phyloP scores from a whole-genome alignment of 2,113 vertebrate species.

The Genyomyrus donnyi region DNA sequence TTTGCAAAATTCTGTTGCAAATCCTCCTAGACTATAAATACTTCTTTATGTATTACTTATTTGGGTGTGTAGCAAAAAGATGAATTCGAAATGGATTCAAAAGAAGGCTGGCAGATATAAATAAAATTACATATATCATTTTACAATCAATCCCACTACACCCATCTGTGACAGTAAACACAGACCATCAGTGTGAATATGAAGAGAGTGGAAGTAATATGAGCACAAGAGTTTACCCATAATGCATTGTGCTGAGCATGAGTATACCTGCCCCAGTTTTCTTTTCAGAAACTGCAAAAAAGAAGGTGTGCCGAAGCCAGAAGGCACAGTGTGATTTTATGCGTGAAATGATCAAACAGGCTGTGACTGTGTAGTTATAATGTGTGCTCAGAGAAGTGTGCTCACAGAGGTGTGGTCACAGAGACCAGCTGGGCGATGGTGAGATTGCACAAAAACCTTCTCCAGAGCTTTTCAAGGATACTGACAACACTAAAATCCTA shows the following conservation, averaged over 20 bases:
- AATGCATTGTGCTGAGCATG: background rate
- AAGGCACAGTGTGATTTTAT: background rate
- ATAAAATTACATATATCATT: background rate
- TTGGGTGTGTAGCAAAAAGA: background rate
- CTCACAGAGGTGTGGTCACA: too few relatives aligned
- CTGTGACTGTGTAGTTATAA: background rate
- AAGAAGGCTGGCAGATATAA: background rate
- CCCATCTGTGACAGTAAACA: background rate
- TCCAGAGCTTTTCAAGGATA: background rate
- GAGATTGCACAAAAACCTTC: background rate
- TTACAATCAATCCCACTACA: background rate
- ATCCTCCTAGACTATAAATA: background rate
- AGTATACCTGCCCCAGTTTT: background rate
- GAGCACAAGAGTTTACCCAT: background rate
- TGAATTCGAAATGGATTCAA: background rate
- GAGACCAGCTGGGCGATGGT: background rate
- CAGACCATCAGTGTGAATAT: background rate
- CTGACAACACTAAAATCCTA: background rate
- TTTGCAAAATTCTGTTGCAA: background rate
- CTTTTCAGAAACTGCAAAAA: background rate
- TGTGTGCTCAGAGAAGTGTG: too few relatives aligned
- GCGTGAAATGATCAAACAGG: background rate
- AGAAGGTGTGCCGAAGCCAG: background rate
- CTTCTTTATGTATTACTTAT: background rate
- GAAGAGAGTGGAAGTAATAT: background rate